Evolutionary conservation across 2,888 invertebrate species (phyloP), one percentile per base, ranked within the genome.

Genomic region (Portevinia maculata): DNA sequence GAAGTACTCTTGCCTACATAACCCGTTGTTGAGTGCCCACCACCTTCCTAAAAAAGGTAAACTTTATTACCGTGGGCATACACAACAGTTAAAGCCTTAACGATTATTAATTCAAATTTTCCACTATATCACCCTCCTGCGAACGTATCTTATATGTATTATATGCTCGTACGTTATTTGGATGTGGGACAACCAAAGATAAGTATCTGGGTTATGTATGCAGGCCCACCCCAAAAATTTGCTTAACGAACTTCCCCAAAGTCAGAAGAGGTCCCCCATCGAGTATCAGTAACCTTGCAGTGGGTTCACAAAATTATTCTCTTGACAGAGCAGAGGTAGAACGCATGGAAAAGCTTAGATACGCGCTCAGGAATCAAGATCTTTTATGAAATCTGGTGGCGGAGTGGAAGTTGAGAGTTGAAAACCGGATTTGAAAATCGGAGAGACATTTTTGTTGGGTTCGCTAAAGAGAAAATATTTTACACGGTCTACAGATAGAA

Each of bases 101-200:
- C 62, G 83, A 83, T 73, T 83, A 83, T 78, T 78, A 83, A 83
- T 83, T 83, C 71, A 83, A 83, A 78, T 73, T 71, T 83, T 83
- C 78, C 71, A 78, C 78, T 78, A 71, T 32, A 39, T 15, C 70
- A 75, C 50, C 57, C 57, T 46, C 21, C 15, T 15, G 24, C 21
- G 59, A 37, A 21, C 48, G 37, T 41, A 46, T 64, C 44, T 41
- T 13, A 55, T 13, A 37, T 30, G 28, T 52, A 28, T 15, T 17
- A 15, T 21, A 46, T 46, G 24, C 5, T 24, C 24, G 30, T n/a
- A n/a, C n/a, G n/a, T n/a, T n/a, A n/a, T n/a, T n/a, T 62, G 69
- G 52, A 81, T 70, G 44, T 75, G 53, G 75, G 28, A 24, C 64
- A 81, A 70, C 57, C 50, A 52, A 17, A 59, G 79, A 81, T 81